Base-by-base conservation (phyloP, 2,113 vertebrate species). In the Clarias batrachus region DNA sequence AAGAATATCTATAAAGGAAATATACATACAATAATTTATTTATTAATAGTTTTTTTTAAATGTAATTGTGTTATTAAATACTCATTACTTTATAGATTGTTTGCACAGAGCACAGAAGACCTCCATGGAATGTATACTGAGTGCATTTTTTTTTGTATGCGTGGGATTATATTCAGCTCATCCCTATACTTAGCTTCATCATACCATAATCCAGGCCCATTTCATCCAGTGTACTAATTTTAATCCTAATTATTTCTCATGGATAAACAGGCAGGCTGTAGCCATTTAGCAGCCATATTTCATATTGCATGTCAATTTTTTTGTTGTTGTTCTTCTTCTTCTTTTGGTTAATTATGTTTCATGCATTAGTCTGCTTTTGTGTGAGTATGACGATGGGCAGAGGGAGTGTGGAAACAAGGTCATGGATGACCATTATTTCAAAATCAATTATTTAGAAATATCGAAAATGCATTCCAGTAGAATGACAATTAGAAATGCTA, bases 181-280 rank as follows among this genome's bases (percentile, higher is more conserved):
- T 60, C 77, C n/a, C 48, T 79, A 65, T 81, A 84, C 30, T 85
- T 77, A 57, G 70, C 63, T 76, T 90, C 27, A 37, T 25, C 37
- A 3, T 65, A 14, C n/a, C 16, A 81, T 57, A 82, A 88, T 82
- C 70, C 60, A 21, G 30, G 41, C 68, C 81, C n/a, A 77, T 88
- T 88, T 77, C 52, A 59, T 71, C 74, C 87, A 88, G 91, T 88
- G 87, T 87, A 85, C 89, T 89, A 82, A 91, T 93, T 91, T 92
- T 94, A 93, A 93, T 95, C 94, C 92, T 86, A 88, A 93, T 94
- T 94, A 94, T 92, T 90, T 91, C 92, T 68, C 85, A 89, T 76
- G 83, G 88, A 87, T 92, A 92, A 92, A 91, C 80, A 89, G 86
- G 88, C 83, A 54, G 74, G 71, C 89, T 91, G 91, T 93, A 91